phyloP scores from a whole-genome alignment of 2,113 vertebrate species.

The Litocranius walleri region DNA sequence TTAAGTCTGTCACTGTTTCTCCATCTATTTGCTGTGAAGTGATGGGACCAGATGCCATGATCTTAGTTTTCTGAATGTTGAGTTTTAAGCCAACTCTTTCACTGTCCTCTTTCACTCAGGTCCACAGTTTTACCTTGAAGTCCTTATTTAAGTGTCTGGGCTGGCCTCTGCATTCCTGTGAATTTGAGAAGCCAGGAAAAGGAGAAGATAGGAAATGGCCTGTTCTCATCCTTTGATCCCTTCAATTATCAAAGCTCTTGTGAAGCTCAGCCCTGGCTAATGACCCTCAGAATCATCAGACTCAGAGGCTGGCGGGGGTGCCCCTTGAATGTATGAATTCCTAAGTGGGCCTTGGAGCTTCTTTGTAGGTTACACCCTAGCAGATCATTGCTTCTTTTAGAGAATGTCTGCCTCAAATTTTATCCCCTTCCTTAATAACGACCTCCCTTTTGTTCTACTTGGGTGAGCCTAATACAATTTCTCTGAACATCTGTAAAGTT shows the following conservation, averaged over 20 bases:
- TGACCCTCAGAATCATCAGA: not conserved
- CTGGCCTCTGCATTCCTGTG: not conserved
- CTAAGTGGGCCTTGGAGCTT: rapidly evolving
- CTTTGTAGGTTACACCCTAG: rapidly evolving
- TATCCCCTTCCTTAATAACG: not conserved
- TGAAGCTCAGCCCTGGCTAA: not conserved
- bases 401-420: not conserved
- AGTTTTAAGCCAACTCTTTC: not conserved
- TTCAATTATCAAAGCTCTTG: not conserved
- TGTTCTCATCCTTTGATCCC: not conserved
- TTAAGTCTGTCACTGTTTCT: not conserved
- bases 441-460: not conserved
- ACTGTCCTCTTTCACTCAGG: not conserved
- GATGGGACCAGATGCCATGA: not conserved
- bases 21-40: not conserved
- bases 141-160: not conserved
- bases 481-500: constrained; percentile 20
- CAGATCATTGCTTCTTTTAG: not conserved
- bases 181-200: not conserved
- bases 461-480: constrained; percentile 19
- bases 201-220: not conserved
- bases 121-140: not conserved
- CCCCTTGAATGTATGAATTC: rapidly evolving
- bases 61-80: not conserved
- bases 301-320: rapidly evolving